phyloP scores from a whole-genome alignment of 1,140 invertebrate species.

The Drosophila baimaii region DNA sequence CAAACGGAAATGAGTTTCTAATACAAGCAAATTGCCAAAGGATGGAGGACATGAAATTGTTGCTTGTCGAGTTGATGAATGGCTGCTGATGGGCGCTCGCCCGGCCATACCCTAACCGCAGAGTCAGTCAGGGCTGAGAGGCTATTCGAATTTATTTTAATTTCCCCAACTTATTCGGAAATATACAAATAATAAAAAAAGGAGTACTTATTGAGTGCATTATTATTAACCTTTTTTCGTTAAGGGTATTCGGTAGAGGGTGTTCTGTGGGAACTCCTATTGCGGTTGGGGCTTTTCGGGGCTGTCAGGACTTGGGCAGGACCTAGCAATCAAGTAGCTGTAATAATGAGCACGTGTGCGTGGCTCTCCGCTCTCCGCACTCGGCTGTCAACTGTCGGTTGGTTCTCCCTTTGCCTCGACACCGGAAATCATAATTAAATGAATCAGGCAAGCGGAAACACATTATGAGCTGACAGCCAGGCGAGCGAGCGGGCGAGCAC shows the following conservation, averaged over 20 bases:
- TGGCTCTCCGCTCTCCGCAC: background rate
- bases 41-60: slow-evolving; percentile 55
- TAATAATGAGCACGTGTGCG: slow-evolving; percentile 48
- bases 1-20: slow-evolving; percentile 79
- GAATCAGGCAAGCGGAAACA: slow-evolving; percentile 71
- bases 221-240: background rate
- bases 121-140: background rate
- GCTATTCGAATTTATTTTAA: too few species aligned
- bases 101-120: slow-evolving; percentile 22
- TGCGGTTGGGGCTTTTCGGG: slow-evolving; percentile 1
- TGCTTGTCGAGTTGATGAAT: slow-evolving; percentile 70
- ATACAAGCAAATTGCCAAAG: slow-evolving; percentile 71
- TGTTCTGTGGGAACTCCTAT: background rate
- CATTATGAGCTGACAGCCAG: slow-evolving; percentile 37
- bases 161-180: background rate
- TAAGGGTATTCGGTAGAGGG: background rate
- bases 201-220: too few species aligned
- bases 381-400: too few species aligned
- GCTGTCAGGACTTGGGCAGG: slow-evolving; percentile 13
- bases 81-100: slow-evolving; percentile 58
- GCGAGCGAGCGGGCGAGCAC: too few species aligned
- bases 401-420: slow-evolving; percentile 22
- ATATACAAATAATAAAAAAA: too few species aligned
- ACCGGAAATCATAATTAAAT: slow-evolving; percentile 79
- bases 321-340: slow-evolving; percentile 59